A percentile compares a stretch with the other conserved stretches of the same genome.
These are phyloP conservation scores for Atherinosoma microstoma DNA, from an alignment of 2,797 vertebrate species.

Conservation along the genomic window DNA sequence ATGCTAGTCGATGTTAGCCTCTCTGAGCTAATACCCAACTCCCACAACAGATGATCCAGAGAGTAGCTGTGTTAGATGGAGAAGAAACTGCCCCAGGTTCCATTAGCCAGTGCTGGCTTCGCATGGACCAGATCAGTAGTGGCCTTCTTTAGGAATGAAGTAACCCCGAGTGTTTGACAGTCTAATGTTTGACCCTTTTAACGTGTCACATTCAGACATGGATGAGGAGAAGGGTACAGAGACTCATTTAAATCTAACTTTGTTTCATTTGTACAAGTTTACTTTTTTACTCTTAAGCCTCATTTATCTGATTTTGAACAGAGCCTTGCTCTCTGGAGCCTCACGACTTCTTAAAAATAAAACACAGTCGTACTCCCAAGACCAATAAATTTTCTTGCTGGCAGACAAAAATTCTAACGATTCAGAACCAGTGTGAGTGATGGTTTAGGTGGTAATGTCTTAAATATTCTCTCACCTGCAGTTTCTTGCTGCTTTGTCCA, in stretches of 20 bases:
- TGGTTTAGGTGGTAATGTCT: neutral
- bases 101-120: too few species aligned
- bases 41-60: too few species aligned
- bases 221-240: neutral
- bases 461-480: slow-evolving; percentile 85
- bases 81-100: too few species aligned
- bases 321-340: neutral
- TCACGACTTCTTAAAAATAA: neutral
- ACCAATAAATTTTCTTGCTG: neutral
- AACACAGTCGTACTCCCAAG: neutral
- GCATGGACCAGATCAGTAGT: too few species aligned
- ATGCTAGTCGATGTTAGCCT: too few species aligned
- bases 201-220: neutral
- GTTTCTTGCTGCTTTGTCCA: slow-evolving; percentile 89
- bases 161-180: neutral
- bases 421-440: neutral
- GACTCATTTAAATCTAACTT: neutral
- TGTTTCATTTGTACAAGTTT: neutral
- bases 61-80: too few species aligned
- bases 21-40: too few species aligned
- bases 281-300: neutral
- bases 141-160: too few species aligned
- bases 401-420: neutral
- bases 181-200: too few species aligned
- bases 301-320: neutral